Evolutionary conservation across 2,888 invertebrate genomes (phyloP).

Genomic region (Tetrapedia diversipes): DNA sequence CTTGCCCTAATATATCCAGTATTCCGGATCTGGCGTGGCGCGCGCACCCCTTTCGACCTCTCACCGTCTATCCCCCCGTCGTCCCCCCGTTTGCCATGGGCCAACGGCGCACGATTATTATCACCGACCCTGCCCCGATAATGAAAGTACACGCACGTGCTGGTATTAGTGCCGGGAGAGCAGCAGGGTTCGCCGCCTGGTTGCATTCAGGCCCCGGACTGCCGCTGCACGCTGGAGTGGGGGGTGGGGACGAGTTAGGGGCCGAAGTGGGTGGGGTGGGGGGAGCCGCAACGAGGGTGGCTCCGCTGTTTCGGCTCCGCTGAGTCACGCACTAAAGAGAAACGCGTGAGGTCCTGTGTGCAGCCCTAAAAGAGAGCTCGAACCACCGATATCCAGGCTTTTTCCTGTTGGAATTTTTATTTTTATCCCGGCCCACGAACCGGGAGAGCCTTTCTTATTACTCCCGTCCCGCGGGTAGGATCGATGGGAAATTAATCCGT

Average conservation of each 20-base stretch:
- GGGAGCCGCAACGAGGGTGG: constrained; percentile 67
- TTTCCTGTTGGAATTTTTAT: constrained; percentile 45
- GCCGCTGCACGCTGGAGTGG: constrained; percentile 38
- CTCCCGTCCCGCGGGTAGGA: background rate
- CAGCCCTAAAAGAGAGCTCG: no score
- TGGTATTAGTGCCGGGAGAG: constrained; percentile 67
- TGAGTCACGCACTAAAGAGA: constrained; percentile 78
- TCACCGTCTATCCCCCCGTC: constrained; percentile 51
- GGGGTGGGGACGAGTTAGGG: no score
- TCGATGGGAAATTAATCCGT: background rate
- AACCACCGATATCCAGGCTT: background rate
- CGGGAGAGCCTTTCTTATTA: background rate
- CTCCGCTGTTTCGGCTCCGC: constrained; percentile 73
- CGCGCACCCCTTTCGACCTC: constrained; percentile 56
- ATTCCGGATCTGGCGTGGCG: constrained; percentile 56
- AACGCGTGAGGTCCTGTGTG: constrained; percentile 70
- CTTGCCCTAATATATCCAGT: constrained; percentile 67
- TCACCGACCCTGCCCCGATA: constrained; percentile 77
- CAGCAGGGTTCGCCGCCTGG: constrained; percentile 68
- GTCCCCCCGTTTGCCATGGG: constrained; percentile 57
- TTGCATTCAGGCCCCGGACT: constrained; percentile 63
- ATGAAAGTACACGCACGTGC: constrained; percentile 76
- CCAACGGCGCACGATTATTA: constrained; percentile 76
- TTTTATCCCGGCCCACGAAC: background rate
- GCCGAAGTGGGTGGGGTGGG: constrained; percentile 50